Evolutionary conservation across 2,113 vertebrate genomes (phyloP).

Genomic region (Elanoides forficatus): DNA sequence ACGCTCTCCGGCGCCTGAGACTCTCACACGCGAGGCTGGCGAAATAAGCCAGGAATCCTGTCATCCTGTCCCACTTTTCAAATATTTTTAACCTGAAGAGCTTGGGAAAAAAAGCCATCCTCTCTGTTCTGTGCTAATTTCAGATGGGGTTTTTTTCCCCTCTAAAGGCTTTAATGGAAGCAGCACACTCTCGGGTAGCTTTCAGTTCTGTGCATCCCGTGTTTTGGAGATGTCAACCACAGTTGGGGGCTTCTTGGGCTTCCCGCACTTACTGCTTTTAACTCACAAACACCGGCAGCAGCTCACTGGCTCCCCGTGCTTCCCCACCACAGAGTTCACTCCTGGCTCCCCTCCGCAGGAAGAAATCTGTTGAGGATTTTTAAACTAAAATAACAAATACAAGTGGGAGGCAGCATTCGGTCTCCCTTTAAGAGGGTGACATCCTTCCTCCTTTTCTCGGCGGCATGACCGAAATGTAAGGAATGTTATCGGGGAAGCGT

Average conservation of each 20-base stretch:
- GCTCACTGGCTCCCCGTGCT: background rate
- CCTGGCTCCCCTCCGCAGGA: background rate
- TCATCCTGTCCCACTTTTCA: background rate
- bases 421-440: background rate
- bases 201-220: fast-evolving
- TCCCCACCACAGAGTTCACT: background rate
- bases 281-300: background rate
- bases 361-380: background rate
- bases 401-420: background rate
- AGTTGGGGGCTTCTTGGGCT: too few species aligned
- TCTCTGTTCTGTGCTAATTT: background rate
- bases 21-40: background rate
- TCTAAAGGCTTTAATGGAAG: too few species aligned
- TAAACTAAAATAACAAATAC: background rate
- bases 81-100: background rate
- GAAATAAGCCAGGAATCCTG: background rate
- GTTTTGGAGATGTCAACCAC: too few species aligned
- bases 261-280: background rate
- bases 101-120: background rate
- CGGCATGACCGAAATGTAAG: too few species aligned
- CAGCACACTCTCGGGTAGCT: background rate
- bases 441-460: background rate
- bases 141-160: background rate
- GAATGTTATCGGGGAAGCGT: background rate
- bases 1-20: background rate